These are phyloP conservation scores for Meiosimyza decipiens DNA, from an alignment of 2,888 invertebrate species.

Conservation along the genomic window DNA sequence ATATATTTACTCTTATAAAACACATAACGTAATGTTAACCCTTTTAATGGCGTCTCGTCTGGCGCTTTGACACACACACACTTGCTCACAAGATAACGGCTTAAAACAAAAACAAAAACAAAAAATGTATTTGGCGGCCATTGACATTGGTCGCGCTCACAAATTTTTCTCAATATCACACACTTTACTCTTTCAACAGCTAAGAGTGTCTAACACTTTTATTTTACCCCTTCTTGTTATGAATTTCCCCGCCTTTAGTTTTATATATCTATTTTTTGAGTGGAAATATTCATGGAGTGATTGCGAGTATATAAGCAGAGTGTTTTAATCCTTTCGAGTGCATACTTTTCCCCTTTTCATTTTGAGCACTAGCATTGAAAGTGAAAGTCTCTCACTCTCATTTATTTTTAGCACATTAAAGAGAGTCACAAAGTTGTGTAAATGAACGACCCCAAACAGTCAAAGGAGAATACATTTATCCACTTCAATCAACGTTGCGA, in stretches of 20 bases:
- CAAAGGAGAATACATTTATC: neutral
- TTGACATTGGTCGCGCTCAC: constrained; percentile 42
- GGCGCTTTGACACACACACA: constrained; percentile 40
- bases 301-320: neutral
- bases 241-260: neutral
- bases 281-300: constrained; percentile 18
- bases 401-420: no score
- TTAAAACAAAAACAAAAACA: no score
- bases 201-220: neutral
- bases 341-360: neutral
- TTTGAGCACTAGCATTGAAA: neutral
- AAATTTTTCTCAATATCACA: constrained; percentile 1
- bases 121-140: constrained; percentile 41
- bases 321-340: constrained; percentile 8
- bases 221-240: neutral
- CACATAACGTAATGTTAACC: constrained; percentile 57
- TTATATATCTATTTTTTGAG: constrained; percentile 1
- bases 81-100: neutral
- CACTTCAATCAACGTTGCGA: neutral
- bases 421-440: neutral
- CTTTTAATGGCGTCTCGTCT: constrained; percentile 64
- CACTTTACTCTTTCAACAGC: no score
- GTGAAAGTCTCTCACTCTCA: constrained; percentile 6
- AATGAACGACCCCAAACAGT: neutral
- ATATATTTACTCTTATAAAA: constrained; percentile 13